A percentile compares a stretch with the other conserved stretches of the same genome.
Evolutionary conservation across 2,888 invertebrate genomes (phyloP).

Genomic region (Aspidiotus rigidus): DNA sequence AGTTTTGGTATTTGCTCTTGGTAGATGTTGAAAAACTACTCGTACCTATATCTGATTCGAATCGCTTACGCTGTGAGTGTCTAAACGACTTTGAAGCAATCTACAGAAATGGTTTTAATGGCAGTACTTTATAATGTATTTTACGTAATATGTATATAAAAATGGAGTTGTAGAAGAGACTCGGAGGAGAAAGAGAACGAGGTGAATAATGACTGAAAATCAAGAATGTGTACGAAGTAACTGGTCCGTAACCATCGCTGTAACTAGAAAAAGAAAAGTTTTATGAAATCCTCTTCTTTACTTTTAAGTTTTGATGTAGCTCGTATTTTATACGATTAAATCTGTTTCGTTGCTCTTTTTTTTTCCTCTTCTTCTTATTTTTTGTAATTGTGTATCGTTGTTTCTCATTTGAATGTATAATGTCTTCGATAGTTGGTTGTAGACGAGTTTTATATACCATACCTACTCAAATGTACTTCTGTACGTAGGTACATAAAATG

Average conservation of each 20-base stretch:
- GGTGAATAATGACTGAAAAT: slow-evolving; percentile 11
- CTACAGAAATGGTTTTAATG: no score
- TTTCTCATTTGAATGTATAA: slow-evolving; percentile 33
- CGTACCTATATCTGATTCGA: no score
- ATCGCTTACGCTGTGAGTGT: no score
- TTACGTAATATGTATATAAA: no score
- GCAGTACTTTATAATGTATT: no score
- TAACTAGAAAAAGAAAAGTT: neutral
- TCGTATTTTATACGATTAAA: slow-evolving; percentile 16
- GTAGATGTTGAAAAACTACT: no score
- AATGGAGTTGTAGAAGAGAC: no score
- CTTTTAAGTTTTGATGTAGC: slow-evolving; percentile 20
- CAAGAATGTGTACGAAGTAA: slow-evolving; percentile 21
- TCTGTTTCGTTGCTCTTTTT: slow-evolving; percentile 18
- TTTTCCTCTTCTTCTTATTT: slow-evolving; percentile 15
- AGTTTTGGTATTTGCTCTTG: no score
- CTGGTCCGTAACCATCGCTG: slow-evolving; percentile 27
- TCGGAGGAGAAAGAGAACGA: no score
- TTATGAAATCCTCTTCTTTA: slow-evolving; percentile 19
- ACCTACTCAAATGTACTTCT: neutral
- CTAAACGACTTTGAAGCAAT: no score
- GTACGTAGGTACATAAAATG: slow-evolving; percentile 27
- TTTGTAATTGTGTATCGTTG: slow-evolving; percentile 32
- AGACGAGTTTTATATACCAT: slow-evolving; percentile 8
- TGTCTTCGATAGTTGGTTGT: slow-evolving; percentile 19